Conservation (phyloP, 2,113 vertebrate species). For the Dolichotis patagonum region DNA sequence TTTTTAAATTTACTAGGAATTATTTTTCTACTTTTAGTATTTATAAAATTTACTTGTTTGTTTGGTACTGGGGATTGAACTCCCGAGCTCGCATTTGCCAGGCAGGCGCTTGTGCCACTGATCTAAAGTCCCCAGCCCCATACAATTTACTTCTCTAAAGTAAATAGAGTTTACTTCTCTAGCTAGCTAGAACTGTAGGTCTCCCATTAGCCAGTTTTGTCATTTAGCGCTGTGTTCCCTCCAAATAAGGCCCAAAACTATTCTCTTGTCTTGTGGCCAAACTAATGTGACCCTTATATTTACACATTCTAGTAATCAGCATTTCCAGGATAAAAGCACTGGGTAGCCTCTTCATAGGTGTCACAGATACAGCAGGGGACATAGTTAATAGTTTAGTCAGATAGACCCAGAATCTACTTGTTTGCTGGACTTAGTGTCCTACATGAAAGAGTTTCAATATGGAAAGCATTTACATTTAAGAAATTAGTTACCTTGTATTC, state of each 20-base stretch:
- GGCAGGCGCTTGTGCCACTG: too few relatives aligned
- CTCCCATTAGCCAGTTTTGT: background rate
- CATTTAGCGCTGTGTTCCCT: background rate
- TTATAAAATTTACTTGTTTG: background rate
- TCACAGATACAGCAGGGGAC: background rate
- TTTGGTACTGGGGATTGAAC: too few relatives aligned
- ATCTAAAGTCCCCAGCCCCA: background rate
- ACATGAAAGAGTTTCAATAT: background rate
- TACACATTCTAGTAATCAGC: background rate
- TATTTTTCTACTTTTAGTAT: conserved; percentile 35
- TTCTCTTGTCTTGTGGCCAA: background rate
- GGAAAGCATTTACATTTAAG: background rate
- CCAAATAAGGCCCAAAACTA: background rate
- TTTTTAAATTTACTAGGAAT: conserved; percentile 6
- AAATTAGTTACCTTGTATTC: background rate
- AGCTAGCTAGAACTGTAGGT: background rate
- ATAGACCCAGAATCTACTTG: background rate
- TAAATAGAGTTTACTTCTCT: too few relatives aligned
- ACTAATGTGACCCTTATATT: background rate
- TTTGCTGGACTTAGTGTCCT: background rate
- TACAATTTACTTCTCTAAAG: background rate
- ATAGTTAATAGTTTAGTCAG: background rate
- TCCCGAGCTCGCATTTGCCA: too few relatives aligned
- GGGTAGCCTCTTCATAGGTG: background rate
- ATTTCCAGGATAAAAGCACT: background rate